These are phyloP conservation scores for Myripristis jacobus DNA, from an alignment of 2,797 vertebrate species.

Conservation along the genomic window DNA sequence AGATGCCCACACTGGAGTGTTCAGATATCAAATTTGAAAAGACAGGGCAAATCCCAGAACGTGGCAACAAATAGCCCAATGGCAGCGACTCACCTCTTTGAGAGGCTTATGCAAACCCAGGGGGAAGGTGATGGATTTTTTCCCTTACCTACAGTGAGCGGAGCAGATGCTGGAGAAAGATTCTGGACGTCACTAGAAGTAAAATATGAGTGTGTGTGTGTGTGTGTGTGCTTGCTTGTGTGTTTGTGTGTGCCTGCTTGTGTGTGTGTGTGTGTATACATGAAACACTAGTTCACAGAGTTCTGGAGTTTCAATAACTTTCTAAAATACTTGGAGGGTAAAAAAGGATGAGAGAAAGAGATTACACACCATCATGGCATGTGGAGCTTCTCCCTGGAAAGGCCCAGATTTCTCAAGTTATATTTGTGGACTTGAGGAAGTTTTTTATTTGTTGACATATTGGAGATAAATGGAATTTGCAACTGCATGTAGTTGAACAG, in stretches of 20 bases:
- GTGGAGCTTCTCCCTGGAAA: slow-evolving; percentile 52
- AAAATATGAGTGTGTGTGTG: slow-evolving; percentile 78
- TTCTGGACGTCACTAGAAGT: slow-evolving; percentile 83
- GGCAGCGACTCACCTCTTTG: slow-evolving; percentile 82
- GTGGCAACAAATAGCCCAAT: slow-evolving; percentile 84
- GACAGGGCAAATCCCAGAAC: slow-evolving; percentile 83
- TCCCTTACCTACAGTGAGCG: slow-evolving; percentile 85
- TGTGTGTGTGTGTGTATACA: slow-evolving; percentile 11
- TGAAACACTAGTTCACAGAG: slow-evolving; percentile 70
- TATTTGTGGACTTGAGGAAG: slow-evolving; percentile 31
- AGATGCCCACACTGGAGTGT: slow-evolving; percentile 64
- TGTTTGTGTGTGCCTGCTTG: slow-evolving; percentile 58
- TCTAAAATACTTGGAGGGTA: slow-evolving; percentile 74
- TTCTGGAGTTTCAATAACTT: slow-evolving; percentile 79
- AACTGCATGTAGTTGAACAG: background rate
- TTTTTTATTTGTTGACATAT: slow-evolving; percentile 41
- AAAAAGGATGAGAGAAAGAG: slow-evolving; percentile 57
- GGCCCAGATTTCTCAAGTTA: slow-evolving; percentile 41
- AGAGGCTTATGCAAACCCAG: slow-evolving; percentile 88
- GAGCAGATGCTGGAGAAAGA: slow-evolving; percentile 87
- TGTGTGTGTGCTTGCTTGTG: slow-evolving; percentile 53
- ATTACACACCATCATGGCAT: slow-evolving; percentile 48
- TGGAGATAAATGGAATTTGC: slow-evolving; percentile 31
- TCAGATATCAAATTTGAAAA: slow-evolving; percentile 82
- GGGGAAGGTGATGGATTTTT: slow-evolving; percentile 88